A percentile compares a stretch with the other conserved stretches of the same genome.
These are phyloP conservation scores for Gobio occitaniae DNA, from an alignment of 2,797 vertebrate genomes.

Conservation along the genomic window DNA sequence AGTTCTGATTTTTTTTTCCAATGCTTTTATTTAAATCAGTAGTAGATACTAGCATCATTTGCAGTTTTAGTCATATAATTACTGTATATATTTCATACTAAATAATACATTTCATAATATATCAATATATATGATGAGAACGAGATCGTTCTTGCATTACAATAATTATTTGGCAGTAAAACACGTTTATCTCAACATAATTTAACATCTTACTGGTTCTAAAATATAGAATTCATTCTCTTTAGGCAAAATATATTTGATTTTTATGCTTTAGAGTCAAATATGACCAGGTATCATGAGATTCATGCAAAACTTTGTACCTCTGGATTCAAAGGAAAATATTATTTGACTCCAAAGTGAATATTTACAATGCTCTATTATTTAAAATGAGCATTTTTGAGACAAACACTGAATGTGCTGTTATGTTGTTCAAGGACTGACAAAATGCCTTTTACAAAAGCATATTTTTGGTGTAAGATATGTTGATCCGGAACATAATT, in stretches of 20 bases:
- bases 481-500: not conserved
- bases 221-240: not conserved
- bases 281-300: conserved; percentile 41
- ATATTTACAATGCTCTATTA: conserved; percentile 12
- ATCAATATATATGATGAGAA: not conserved
- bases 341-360: conserved; percentile 8
- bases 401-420: conserved; percentile 13
- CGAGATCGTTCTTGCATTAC: not conserved
- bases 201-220: not conserved
- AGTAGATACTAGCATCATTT: not conserved
- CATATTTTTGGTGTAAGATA: conserved; percentile 24
- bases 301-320: conserved; percentile 58
- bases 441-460: conserved; percentile 15
- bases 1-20: not conserved
- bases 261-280: not conserved
- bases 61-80: not conserved
- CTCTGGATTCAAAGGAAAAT: conserved; percentile 23
- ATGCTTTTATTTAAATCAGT: not conserved
- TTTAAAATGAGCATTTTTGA: not conserved
- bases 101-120: not conserved
- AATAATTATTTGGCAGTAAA: not conserved
- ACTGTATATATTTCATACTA: not conserved
- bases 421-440: not conserved
- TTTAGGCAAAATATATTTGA: not conserved
- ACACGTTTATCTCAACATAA: not conserved